These are phyloP conservation scores for Cantharis flavilabris DNA, from an alignment of 2,888 invertebrate species.

Conservation along the genomic window DNA sequence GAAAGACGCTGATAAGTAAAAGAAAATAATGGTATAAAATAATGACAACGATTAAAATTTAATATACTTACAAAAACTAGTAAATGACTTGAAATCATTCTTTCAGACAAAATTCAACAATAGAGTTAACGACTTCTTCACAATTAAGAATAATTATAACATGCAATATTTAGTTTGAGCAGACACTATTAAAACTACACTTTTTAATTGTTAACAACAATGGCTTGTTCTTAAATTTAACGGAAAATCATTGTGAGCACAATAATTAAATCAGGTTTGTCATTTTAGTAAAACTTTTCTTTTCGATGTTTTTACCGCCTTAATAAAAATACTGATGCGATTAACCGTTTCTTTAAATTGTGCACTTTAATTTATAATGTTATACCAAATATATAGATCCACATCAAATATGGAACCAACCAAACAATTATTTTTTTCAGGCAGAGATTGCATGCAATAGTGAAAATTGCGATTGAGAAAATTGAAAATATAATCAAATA, in stretches of 20 bases:
- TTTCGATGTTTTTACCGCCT: background rate
- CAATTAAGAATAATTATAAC: slow-evolving; percentile 3
- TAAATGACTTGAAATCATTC: background rate
- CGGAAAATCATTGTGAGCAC: background rate
- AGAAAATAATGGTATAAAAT: background rate
- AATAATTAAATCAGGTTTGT: background rate
- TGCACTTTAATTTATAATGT: too few species aligned
- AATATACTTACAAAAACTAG: background rate
- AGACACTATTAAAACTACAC: background rate
- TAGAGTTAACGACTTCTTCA: background rate
- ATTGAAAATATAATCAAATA: too few species aligned
- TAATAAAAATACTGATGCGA: background rate
- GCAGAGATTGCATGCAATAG: background rate
- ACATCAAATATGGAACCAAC: background rate
- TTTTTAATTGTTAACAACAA: background rate
- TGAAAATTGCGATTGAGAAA: background rate
- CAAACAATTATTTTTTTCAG: background rate
- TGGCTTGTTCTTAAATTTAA: background rate
- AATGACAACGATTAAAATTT: background rate
- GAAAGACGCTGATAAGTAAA: background rate
- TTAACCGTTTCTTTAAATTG: background rate
- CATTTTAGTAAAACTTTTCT: background rate
- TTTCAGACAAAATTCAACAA: background rate
- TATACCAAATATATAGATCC: too few species aligned
- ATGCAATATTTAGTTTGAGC: slow-evolving; percentile 2